Conservation (phyloP, 2,888 invertebrate species). For the Sesamia inferens region DNA sequence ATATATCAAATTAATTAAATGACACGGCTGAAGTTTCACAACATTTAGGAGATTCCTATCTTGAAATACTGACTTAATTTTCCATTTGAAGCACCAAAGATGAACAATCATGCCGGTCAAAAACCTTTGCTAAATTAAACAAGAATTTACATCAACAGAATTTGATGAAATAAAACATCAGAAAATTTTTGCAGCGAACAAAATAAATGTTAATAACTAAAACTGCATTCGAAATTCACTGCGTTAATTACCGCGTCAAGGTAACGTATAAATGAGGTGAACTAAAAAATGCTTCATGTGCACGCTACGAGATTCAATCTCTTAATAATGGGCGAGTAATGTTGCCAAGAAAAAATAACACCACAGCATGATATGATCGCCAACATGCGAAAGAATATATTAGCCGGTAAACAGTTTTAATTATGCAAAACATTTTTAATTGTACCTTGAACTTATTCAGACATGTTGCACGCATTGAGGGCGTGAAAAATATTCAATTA, state of each 20-base stretch:
- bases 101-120: constrained; percentile 55
- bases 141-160: constrained; percentile 49
- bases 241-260: constrained; percentile 81
- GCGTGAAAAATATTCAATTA: constrained; percentile 58
- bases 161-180: constrained; percentile 49
- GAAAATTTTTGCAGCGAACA: constrained; percentile 41
- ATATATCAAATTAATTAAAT: constrained; percentile 58
- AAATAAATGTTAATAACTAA: constrained; percentile 57
- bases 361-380: constrained; percentile 79
- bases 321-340: constrained; percentile 82
- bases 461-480: constrained; percentile 65
- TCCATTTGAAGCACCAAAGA: constrained; percentile 46
- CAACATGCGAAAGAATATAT: constrained; percentile 82
- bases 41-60: constrained; percentile 54
- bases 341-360: constrained; percentile 75
- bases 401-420: constrained; percentile 81
- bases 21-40: constrained; percentile 53
- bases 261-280: constrained; percentile 77
- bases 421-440: constrained; percentile 80
- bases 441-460: constrained; percentile 82
- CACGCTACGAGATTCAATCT: constrained; percentile 85
- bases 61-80: constrained; percentile 55
- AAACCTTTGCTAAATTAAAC: constrained; percentile 49
- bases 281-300: constrained; percentile 80
- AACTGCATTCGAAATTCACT: constrained; percentile 71